phyloP scores from a whole-genome alignment of 2,113 vertebrate species.

The Athene noctua region DNA sequence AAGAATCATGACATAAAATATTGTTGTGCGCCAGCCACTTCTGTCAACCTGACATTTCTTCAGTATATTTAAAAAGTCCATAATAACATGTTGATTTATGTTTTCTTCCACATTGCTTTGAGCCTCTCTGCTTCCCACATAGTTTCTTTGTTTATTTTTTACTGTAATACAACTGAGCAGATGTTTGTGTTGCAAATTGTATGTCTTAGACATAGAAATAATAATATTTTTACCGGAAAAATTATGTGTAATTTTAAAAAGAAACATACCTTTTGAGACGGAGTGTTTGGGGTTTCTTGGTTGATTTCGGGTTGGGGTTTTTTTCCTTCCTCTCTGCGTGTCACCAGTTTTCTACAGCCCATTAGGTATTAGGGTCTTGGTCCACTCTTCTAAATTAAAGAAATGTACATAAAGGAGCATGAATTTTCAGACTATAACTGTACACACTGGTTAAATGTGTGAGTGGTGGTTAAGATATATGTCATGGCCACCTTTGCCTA shows the following conservation, averaged over 20 bases:
- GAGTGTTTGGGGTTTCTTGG: neutral
- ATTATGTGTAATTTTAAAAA: constrained; percentile 48
- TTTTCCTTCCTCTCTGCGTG: neutral
- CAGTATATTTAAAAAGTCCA: neutral
- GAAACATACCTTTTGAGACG: neutral
- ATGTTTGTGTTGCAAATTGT: constrained; percentile 62
- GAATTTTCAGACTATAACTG: neutral
- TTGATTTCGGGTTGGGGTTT: neutral
- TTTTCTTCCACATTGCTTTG: neutral
- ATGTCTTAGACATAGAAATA: constrained; percentile 50
- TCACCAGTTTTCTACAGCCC: neutral
- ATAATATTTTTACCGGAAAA: constrained; percentile 63
- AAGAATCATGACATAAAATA: neutral
- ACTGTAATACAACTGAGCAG: neutral
- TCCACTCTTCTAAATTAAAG: constrained; percentile 1
- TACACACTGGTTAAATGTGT: neutral
- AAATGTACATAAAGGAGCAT: neutral
- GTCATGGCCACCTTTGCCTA: neutral
- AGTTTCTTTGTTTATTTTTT: neutral
- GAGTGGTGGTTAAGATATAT: neutral
- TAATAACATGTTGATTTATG: neutral
- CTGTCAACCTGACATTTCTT: neutral
- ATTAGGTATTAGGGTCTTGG: neutral
- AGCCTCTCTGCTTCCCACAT: neutral
- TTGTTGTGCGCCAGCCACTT: neutral